Conservation (phyloP, 2,797 vertebrate species). For the Clangula hyemalis region DNA sequence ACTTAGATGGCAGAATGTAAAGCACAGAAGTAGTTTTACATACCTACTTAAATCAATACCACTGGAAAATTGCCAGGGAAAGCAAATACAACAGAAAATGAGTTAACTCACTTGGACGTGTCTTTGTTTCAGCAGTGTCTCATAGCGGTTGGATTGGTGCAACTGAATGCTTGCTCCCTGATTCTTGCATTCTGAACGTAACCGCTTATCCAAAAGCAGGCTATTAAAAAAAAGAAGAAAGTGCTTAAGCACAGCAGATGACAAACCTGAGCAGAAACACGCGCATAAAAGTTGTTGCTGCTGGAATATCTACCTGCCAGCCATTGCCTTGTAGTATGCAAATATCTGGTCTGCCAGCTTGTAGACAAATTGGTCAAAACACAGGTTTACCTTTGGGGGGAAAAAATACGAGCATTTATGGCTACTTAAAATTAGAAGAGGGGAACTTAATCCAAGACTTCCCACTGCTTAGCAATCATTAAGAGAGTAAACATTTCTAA, state of each 20-base stretch:
- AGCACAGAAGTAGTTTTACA: background rate
- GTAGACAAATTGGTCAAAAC: slow-evolving; percentile 99
- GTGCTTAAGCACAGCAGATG: background rate
- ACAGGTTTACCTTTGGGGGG: slow-evolving; percentile 89
- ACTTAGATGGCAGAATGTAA: background rate
- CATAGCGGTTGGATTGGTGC: slow-evolving; percentile 91
- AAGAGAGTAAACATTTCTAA: background rate
- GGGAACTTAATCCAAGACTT: background rate
- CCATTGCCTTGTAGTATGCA: slow-evolving; percentile 95
- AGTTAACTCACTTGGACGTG: slow-evolving; percentile 89
- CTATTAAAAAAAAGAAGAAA: slow-evolving; percentile 68
- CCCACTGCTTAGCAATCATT: background rate
- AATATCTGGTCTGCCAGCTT: slow-evolving; percentile 98
- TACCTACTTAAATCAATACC: background rate
- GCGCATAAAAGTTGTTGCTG: background rate
- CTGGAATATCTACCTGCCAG: slow-evolving; percentile 87
- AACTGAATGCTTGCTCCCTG: slow-evolving; percentile 92
- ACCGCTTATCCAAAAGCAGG: slow-evolving; percentile 93
- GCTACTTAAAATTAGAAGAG: background rate
- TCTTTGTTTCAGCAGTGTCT: slow-evolving; percentile 94
- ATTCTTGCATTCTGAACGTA: slow-evolving; percentile 94
- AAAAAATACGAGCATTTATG: background rate
- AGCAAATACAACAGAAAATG: background rate
- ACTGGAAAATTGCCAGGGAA: background rate
- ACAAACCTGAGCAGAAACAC: background rate